Evolutionary conservation across 2,113 vertebrate genomes (phyloP).

Genomic region (Sceloporus undulatus): DNA sequence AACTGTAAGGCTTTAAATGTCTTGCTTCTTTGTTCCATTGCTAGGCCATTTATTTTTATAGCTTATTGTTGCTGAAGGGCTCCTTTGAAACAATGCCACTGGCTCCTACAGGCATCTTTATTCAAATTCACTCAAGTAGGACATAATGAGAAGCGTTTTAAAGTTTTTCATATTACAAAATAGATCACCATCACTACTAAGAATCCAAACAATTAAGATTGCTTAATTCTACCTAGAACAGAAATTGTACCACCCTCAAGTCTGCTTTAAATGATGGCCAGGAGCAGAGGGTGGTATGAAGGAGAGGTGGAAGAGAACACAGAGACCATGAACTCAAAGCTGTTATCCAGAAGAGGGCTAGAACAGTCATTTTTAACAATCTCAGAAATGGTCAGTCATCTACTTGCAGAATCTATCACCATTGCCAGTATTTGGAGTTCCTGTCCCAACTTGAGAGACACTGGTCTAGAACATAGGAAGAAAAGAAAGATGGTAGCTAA

Average conservation of each 20-base stretch:
- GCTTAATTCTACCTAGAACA: slow-evolving; percentile 60
- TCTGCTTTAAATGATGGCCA: slow-evolving; percentile 25
- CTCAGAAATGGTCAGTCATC: too few species aligned
- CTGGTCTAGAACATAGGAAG: too few species aligned
- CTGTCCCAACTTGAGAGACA: too few species aligned
- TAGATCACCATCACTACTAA: slow-evolving; percentile 32
- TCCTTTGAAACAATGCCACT: slow-evolving; percentile 42
- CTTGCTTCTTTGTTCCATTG: slow-evolving; percentile 27
- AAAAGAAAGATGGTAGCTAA: too few species aligned
- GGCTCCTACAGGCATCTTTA: slow-evolving; percentile 33
- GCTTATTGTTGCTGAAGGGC: slow-evolving; percentile 36
- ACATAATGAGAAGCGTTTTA: slow-evolving; percentile 44
- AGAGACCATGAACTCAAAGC: slow-evolving; percentile 52
- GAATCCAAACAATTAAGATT: slow-evolving; percentile 55
- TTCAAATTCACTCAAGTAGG: slow-evolving; percentile 30
- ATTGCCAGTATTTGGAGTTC: too few species aligned
- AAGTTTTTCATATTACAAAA: slow-evolving; percentile 56
- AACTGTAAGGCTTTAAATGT: slow-evolving; percentile 36
- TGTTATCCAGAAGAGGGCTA: slow-evolving; percentile 51
- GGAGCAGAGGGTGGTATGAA: slow-evolving; percentile 11
- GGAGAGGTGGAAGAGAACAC: slow-evolving; percentile 19
- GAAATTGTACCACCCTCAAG: slow-evolving; percentile 62
- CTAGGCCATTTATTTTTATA: slow-evolving; percentile 8
- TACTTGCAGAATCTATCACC: too few species aligned
- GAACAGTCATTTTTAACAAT: neutral